phyloP scores from a whole-genome alignment of 2,888 invertebrate genomes.

The Lasioglossum calceatum region DNA sequence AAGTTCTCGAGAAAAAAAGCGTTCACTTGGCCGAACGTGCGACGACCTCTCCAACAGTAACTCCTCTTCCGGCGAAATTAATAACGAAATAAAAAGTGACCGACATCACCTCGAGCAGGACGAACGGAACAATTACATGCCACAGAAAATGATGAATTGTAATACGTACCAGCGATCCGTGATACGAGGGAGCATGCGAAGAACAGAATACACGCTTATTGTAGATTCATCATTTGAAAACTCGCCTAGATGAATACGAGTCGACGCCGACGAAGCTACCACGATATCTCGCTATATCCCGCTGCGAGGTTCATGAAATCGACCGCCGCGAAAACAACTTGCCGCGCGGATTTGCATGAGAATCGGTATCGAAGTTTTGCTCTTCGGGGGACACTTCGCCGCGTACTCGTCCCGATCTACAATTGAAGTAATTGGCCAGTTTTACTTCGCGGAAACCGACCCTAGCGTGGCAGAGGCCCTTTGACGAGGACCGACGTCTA shows the following conservation, averaged over 20 bases:
- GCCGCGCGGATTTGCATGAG: constrained; percentile 27
- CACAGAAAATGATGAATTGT: not conserved
- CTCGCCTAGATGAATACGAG: not conserved
- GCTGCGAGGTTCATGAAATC: not conserved
- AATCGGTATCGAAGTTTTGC: constrained; percentile 21
- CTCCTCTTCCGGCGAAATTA: not conserved
- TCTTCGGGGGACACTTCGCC: not conserved
- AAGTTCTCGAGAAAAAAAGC: constrained; percentile 23
- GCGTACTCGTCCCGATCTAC: not conserved
- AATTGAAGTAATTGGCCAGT: constrained; percentile 34
- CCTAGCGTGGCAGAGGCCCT: constrained; percentile 18
- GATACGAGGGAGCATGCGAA: constrained; percentile 55
- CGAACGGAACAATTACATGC: not conserved
- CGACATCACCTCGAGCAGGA: not conserved
- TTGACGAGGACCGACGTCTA: constrained; percentile 38
- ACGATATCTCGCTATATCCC: not conserved
- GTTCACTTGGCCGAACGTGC: not conserved
- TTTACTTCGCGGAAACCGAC: constrained; percentile 10
- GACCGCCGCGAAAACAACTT: not conserved
- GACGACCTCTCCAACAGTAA: not conserved
- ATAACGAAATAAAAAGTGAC: not conserved
- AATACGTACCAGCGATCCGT: constrained; percentile 65
- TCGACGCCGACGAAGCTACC: not conserved
- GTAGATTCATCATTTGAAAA: constrained; percentile 31
- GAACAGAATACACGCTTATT: constrained; percentile 52